Evolutionary conservation across 30 jellyfish, hydroid and myxozoan genomes (phyloP).

Genomic region (Clytia hemisphaerica): DNA sequence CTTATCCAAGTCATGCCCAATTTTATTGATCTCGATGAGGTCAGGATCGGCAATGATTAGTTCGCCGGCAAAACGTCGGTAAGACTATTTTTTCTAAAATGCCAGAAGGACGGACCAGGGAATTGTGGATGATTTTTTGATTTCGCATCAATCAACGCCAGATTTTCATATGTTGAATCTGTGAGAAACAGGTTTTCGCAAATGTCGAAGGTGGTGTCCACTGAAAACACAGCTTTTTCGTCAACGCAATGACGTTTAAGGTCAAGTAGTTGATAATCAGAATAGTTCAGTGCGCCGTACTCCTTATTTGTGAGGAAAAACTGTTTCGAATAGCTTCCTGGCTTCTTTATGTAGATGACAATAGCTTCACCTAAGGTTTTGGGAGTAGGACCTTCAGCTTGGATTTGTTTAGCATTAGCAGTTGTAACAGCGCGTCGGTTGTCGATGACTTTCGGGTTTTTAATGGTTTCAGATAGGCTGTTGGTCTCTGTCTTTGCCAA

Average conservation of each 20-base stretch:
- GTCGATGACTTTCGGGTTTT: constrained; percentile 21
- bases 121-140: not conserved
- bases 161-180: constrained; percentile 24
- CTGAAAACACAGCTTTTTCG: constrained; percentile 13
- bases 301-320: constrained; percentile 4
- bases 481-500: constrained; percentile 16
- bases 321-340: constrained; percentile 18
- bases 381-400: constrained; percentile 16
- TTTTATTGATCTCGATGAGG: constrained; percentile 2
- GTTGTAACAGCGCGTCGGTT: too few relatives aligned
- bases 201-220: constrained; percentile 22
- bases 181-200: constrained; percentile 14
- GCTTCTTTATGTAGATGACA: too few relatives aligned
- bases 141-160: constrained; percentile 8
- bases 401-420: constrained; percentile 13
- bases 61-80: constrained; percentile 25
- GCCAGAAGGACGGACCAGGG: constrained; percentile 7
- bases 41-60: constrained; percentile 9
- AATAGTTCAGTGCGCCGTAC: constrained; percentile 3
- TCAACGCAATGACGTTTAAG: constrained; percentile 8
- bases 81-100: constrained; percentile 18
- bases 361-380: constrained; percentile 7
- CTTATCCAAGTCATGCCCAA: constrained; percentile 37
- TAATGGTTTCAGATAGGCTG: constrained; percentile 9
- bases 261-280: constrained; percentile 5